Percentiles rank a stretch among this genome's conserved stretches.
Evolutionary conservation across 2,888 invertebrate genomes (phyloP).

Genomic region (Dinocampus coccinellae): DNA sequence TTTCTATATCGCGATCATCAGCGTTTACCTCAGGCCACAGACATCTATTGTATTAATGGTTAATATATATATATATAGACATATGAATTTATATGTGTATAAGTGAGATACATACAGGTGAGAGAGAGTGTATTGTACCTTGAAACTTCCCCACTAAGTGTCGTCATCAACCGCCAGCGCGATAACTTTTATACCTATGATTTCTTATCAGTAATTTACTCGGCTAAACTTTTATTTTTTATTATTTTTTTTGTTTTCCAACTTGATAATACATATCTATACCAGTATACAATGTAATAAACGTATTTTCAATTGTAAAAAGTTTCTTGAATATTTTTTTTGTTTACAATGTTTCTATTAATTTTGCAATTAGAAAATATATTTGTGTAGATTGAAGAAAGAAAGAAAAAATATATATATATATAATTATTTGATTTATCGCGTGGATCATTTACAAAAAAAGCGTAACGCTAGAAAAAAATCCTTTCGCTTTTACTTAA

Average conservation of each 20-base stretch:
- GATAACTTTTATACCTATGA: constrained; percentile 1
- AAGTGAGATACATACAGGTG: constrained; percentile 1
- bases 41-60: not conserved
- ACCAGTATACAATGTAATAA: not conserved
- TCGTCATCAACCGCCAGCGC: not conserved
- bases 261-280: not conserved
- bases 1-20: constrained; percentile 34
- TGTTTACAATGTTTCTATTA: not conserved
- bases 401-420: not conserved
- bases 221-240: not conserved
- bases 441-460: constrained; percentile 17
- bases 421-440: not conserved
- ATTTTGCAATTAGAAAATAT: not conserved
- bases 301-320: not conserved
- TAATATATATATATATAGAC: constrained; percentile 8
- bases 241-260: too few relatives aligned
- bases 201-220: constrained; percentile 3
- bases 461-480: constrained; percentile 23
- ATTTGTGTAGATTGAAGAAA: not conserved
- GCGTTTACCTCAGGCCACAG: constrained; percentile 22
- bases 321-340: not conserved
- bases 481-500: constrained; percentile 38
- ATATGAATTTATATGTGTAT: not conserved
- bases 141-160: not conserved
- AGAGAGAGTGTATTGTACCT: constrained; percentile 5